Evolutionary conservation across 2,113 vertebrate genomes (phyloP).

Genomic region (Empidonax traillii): DNA sequence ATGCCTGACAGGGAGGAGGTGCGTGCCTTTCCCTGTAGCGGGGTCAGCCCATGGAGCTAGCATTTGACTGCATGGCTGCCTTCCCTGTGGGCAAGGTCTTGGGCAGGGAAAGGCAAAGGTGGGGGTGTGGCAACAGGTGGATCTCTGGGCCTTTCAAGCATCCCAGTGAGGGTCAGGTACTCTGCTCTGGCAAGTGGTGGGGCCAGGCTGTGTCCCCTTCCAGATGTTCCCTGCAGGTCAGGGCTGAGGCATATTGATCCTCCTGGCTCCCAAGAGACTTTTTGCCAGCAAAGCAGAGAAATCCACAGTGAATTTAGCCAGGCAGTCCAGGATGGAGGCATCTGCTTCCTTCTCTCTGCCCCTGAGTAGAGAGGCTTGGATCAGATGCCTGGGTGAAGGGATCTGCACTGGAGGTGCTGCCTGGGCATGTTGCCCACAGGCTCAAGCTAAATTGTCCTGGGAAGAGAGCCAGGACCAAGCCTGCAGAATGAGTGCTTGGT

Average conservation of each 20-base stretch:
- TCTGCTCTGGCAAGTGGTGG: neutral
- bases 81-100: neutral
- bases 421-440: neutral
- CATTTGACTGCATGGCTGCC: neutral
- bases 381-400: neutral
- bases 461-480: neutral
- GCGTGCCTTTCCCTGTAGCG: neutral
- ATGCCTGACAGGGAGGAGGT: neutral
- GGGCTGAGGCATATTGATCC: neutral
- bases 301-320: neutral
- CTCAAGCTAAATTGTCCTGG: neutral
- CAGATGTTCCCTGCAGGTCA: neutral
- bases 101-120: neutral
- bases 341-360: neutral
- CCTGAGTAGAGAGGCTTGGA: neutral
- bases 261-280: neutral
- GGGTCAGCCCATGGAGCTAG: too few relatives aligned
- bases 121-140: neutral
- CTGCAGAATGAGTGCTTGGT: neutral
- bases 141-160: neutral
- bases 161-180: neutral
- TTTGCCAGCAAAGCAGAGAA: neutral
- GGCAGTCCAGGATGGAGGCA: neutral
- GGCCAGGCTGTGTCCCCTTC: neutral
- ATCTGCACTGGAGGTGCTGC: neutral